phyloP scores from a whole-genome alignment of 2,797 vertebrate species.

The Gymnothorax javanicus region DNA sequence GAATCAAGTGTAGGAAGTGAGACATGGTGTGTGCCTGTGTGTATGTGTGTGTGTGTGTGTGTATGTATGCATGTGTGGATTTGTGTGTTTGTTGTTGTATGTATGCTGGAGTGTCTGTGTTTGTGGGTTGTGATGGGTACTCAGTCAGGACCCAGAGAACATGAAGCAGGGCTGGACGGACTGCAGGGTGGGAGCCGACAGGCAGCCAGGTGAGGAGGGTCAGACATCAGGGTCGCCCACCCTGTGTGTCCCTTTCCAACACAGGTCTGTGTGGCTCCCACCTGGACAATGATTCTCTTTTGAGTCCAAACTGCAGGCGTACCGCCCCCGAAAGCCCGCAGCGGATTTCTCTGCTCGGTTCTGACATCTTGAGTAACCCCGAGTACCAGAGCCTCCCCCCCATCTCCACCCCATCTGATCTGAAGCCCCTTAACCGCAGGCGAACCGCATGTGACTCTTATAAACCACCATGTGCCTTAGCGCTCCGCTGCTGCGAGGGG shows the following conservation, averaged over 20 bases:
- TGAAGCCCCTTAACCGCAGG: not conserved
- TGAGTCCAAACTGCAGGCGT: constrained; percentile 42
- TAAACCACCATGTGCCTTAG: not conserved
- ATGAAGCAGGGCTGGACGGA: constrained; percentile 58
- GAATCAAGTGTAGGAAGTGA: not conserved
- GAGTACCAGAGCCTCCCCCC: not conserved
- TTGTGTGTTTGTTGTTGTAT: constrained; percentile 20
- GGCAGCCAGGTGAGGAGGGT: constrained; percentile 41
- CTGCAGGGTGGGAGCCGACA: constrained; percentile 51
- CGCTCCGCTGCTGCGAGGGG: not conserved
- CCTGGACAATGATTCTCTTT: constrained; percentile 47
- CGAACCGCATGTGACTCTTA: not conserved
- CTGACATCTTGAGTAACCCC: not conserved
- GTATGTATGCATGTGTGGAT: constrained; percentile 1
- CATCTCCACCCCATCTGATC: not conserved
- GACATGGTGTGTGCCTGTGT: not conserved
- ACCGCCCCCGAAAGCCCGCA: not conserved
- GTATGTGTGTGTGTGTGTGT: constrained; percentile 16
- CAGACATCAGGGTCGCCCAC: not conserved
- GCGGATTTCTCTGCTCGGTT: constrained; percentile 48
- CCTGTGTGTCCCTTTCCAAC: constrained; percentile 27
- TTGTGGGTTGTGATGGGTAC: constrained; percentile 20
- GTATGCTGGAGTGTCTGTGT: constrained; percentile 20
- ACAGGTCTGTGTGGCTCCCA: constrained; percentile 19
- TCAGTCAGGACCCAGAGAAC: constrained; percentile 47